Percentiles rank a stretch among this genome's conserved stretches.
Evolutionary conservation across 2,888 invertebrate species (phyloP).

Genomic region (Hydriomena furcata): DNA sequence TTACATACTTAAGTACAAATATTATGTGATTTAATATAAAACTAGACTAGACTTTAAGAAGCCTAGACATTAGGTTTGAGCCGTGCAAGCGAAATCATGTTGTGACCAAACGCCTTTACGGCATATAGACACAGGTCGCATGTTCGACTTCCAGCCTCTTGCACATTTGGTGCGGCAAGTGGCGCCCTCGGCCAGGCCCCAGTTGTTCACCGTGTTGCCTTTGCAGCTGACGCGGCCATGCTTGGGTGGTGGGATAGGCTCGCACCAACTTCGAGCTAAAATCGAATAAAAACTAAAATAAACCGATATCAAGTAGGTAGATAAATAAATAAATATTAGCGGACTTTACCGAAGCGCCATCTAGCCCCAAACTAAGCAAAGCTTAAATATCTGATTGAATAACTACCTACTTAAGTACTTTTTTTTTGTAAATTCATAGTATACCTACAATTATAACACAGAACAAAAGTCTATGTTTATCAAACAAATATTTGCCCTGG

Average conservation of each 20-base stretch:
- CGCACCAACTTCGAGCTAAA: constrained; percentile 63
- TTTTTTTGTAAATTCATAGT: too few species aligned
- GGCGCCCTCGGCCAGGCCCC: constrained; percentile 61
- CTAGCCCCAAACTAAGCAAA: too few species aligned
- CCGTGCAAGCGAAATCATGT: constrained; percentile 44
- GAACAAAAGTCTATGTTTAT: too few species aligned
- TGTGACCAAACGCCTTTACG: constrained; percentile 66
- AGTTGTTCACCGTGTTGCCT: constrained; percentile 45
- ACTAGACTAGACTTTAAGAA: neutral
- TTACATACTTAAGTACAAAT: too few species aligned
- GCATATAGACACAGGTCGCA: constrained; percentile 54
- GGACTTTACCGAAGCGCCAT: too few species aligned
- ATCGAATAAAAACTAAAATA: neutral
- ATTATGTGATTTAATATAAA: too few species aligned
- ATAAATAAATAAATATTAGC: too few species aligned
- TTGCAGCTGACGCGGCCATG: constrained; percentile 66
- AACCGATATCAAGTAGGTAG: too few species aligned
- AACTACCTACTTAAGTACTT: too few species aligned
- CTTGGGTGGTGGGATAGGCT: constrained; percentile 54
- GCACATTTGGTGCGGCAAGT: constrained; percentile 64
- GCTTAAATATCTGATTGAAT: too few species aligned
- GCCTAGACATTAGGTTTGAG: neutral
- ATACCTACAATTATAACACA: too few species aligned
- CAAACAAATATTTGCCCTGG: too few species aligned
- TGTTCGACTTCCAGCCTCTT: constrained; percentile 54